phyloP scores from a whole-genome alignment of 2,888 invertebrate genomes.

The Neuroscelio doddi region DNA sequence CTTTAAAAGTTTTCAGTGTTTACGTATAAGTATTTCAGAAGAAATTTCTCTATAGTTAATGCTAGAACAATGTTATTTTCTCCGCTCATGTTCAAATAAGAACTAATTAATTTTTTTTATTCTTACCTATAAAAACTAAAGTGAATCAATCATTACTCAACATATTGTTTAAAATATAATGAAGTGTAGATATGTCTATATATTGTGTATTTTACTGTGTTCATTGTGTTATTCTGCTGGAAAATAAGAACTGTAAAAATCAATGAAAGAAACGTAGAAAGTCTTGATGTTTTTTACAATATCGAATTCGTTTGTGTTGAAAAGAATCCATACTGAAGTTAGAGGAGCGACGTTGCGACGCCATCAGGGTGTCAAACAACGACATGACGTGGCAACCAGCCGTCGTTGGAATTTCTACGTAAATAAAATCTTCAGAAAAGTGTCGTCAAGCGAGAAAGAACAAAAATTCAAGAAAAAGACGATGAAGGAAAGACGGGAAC shows the following conservation, averaged over 20 bases:
- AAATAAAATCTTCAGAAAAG: conserved; percentile 57
- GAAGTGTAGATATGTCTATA: background rate
- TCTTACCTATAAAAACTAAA: no score
- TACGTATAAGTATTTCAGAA: no score
- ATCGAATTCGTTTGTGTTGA: background rate
- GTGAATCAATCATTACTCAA: no score
- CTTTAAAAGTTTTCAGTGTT: no score
- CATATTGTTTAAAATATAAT: no score
- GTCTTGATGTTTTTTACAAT: conserved; percentile 21
- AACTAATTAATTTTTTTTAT: no score
- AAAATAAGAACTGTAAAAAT: no score
- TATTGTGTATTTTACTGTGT: background rate
- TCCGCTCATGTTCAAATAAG: no score
- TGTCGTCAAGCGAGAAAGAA: conserved; percentile 28
- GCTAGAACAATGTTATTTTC: no score
- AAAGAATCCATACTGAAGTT: background rate
- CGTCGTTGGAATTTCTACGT: conserved; percentile 59
- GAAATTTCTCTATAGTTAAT: no score
- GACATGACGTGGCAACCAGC: conserved; percentile 47
- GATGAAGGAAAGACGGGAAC: conserved; percentile 48
- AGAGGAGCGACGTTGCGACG: conserved; percentile 4
- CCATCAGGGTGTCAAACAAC: conserved; percentile 31
- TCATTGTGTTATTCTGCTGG: background rate
- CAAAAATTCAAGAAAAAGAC: conserved; percentile 28
- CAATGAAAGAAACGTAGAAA: background rate